These are phyloP conservation scores for Ctenopoma kingsleyae DNA, from an alignment of 2,797 vertebrate species.

Conservation along the genomic window DNA sequence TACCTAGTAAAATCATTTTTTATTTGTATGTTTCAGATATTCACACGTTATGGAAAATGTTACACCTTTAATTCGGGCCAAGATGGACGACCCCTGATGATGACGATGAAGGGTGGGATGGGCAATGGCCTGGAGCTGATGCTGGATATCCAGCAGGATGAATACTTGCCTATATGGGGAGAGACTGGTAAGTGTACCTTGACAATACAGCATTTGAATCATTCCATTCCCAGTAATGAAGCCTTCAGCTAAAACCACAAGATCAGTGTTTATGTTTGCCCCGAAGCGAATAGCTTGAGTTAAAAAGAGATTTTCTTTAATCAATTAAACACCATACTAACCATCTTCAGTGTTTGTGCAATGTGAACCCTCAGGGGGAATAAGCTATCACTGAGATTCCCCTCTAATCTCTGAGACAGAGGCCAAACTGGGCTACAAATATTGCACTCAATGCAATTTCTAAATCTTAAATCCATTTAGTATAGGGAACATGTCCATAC, in stretches of 20 bases:
- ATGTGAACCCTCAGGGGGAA: not conserved
- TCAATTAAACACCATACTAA: constrained; percentile 23
- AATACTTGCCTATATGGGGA: constrained; percentile 97
- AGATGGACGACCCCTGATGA: constrained; percentile 89
- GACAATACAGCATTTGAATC: constrained; percentile 8
- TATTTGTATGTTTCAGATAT: constrained; percentile 86
- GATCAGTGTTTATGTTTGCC: constrained; percentile 25
- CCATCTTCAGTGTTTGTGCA: constrained; percentile 27
- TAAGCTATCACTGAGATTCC: constrained; percentile 18
- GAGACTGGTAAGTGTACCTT: constrained; percentile 82
- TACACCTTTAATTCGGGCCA: constrained; percentile 98
- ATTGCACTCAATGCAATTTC: not conserved
- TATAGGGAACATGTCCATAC: not conserved
- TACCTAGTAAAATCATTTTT: constrained; percentile 14
- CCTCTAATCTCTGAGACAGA: constrained; percentile 26
- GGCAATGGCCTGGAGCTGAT: constrained; percentile 99
- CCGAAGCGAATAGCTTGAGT: constrained; percentile 4
- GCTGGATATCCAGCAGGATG: constrained; percentile 98
- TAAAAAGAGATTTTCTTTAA: constrained; percentile 16
- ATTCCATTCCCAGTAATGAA: constrained; percentile 17
- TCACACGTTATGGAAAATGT: constrained; percentile 97
- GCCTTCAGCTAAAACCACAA: constrained; percentile 15
- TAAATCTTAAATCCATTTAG: constrained; percentile 35
- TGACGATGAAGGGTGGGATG: constrained; percentile 96
- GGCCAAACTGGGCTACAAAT: not conserved